Base-by-base conservation (phyloP, 2,888 invertebrate genomes). In the Labia minor region DNA sequence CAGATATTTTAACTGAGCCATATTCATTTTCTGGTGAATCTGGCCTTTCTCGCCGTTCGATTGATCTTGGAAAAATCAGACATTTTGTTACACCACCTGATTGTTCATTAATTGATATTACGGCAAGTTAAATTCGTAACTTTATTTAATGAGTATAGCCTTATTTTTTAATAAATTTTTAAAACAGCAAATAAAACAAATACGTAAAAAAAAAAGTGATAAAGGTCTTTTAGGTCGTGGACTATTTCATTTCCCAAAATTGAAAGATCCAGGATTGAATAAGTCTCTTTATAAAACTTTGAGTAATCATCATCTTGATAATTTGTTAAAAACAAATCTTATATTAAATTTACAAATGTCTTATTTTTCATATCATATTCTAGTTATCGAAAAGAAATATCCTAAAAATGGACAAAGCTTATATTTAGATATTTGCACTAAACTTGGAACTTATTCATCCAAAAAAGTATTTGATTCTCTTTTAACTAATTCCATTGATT, bases 211-310 rank as follows among this genome's bases (percentile, higher is more conserved):
- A 14, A 64, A 37, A 18, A 63, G 37, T 10, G 16, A 66, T 33
- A 20, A 66, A 19, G 66, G 63, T 19, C 37, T 66, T 14, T 37
- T 63, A 18, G 64, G 63, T 19, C 19, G 21, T 33, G 81, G 81
- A 1, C 79, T 82, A 21, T 83, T 82, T 68, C 77, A 73, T 64
- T 78, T 79, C 72, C 77, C 78, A 1, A 75, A 74, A 14, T 65
- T 77, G 4, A 72, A 72, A 65, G 77, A 79, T 73, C 79, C 78
- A 14, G 78, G 78, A 63, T 74, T 78, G 49, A 76, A 77, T 8
- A 49, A 49, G 49, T 4, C 49, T 49, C 49, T 49, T 49, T 49
- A 49, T 49, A 14, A 49, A 49, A 49, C 49, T 49, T 49, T 49
- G 16, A 14, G 49, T 49, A 49, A 49, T 49, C 14, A 49, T 62